Conservation (phyloP, 92 coral and sea anemone genomes). For the Nematostella vectensis region DNA sequence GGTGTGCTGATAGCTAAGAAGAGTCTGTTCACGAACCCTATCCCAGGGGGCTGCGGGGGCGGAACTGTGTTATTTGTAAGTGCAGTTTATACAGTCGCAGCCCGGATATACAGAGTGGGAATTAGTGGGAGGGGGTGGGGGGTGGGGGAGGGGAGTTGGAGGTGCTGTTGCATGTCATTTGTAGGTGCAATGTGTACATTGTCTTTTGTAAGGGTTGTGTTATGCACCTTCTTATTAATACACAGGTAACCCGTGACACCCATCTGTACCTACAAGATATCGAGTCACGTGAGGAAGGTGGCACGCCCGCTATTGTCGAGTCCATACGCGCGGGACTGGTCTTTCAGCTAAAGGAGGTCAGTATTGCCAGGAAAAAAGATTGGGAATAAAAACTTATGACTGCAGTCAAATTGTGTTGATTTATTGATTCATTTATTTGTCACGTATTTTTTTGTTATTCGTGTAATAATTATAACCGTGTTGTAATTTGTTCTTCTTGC, state of each 20-base stretch:
- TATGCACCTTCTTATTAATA: no score
- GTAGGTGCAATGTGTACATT: no score
- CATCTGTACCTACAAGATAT: constrained; percentile 71
- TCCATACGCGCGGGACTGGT: constrained; percentile 82
- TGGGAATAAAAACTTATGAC: no score
- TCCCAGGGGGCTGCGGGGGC: constrained; percentile 82
- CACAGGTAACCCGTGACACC: constrained; percentile 77
- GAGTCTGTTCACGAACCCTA: constrained; percentile 51
- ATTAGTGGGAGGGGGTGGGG: background rate
- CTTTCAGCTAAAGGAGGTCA: constrained; percentile 74
- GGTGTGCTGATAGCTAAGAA: constrained; percentile 75
- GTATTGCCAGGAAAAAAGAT: no score
- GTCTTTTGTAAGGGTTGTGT: no score
- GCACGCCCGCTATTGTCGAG: constrained; percentile 78
- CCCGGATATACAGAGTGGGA: background rate
- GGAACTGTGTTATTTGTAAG: constrained; percentile 80
- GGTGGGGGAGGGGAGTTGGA: background rate
- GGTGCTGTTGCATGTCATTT: no score
- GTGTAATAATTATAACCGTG: no score
- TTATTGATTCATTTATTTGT: no score
- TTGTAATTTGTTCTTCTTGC: constrained; percentile 3
- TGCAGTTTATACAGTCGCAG: background rate
- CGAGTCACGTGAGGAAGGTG: constrained; percentile 76
- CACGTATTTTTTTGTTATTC: no score
- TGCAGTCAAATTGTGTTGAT: no score